Percentiles rank a stretch among this genome's conserved stretches.
Evolutionary conservation across 2,113 vertebrate genomes (phyloP).

Genomic region (Carollia perspicillata): DNA sequence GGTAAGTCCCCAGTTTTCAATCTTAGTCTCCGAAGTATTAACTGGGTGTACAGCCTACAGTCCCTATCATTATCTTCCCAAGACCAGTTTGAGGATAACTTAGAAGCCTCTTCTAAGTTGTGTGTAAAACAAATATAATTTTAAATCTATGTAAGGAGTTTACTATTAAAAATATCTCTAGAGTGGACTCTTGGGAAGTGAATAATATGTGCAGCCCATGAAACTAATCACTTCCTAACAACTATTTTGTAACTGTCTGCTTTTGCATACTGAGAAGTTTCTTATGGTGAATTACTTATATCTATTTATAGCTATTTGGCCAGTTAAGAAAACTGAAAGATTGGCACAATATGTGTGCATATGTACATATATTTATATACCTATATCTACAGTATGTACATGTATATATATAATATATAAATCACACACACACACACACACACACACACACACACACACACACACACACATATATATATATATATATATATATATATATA

Average conservation of each 20-base stretch:
- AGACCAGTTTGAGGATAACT: slow-evolving; percentile 26
- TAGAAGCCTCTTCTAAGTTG: background rate
- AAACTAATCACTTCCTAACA: background rate
- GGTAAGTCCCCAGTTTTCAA: background rate
- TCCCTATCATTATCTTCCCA: background rate
- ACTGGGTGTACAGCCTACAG: background rate
- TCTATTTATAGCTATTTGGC: background rate
- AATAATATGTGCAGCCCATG: background rate
- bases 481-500: background rate
- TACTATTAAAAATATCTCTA: slow-evolving; percentile 1
- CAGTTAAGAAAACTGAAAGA: background rate
- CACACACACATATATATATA: background rate
- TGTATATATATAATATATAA: background rate
- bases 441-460: too few relatives aligned
- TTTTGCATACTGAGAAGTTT: background rate
- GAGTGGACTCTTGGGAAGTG: background rate
- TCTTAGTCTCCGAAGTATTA: slow-evolving; percentile 21
- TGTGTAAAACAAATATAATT: slow-evolving; percentile 21
- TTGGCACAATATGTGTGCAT: background rate
- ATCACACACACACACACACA: too few relatives aligned
- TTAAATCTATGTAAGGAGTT: background rate
- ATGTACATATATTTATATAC: background rate
- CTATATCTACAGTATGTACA: too few relatives aligned
- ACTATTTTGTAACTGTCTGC: background rate
- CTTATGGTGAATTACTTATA: background rate